These are phyloP conservation scores for Kryptolebias ocellatus DNA, from an alignment of 2,797 vertebrate genomes.

Conservation along the genomic window DNA sequence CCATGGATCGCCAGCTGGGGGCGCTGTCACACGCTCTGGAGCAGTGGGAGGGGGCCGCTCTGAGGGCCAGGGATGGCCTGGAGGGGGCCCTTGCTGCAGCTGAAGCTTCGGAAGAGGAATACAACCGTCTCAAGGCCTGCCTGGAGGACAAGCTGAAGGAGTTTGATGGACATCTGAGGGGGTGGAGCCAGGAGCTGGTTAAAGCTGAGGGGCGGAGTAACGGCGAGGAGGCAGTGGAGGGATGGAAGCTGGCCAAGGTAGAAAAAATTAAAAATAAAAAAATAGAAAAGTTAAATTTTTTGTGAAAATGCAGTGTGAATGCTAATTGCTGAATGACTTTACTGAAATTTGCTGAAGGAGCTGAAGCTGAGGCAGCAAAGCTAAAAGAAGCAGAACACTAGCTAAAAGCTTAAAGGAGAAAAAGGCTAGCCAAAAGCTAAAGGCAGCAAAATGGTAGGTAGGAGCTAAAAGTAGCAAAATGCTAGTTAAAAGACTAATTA, in stretches of 20 bases:
- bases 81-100: constrained; percentile 85
- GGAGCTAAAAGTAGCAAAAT: too few species aligned
- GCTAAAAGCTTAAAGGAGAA: too few species aligned
- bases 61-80: constrained; percentile 83
- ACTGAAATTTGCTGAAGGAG: too few species aligned
- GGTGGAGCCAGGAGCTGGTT: constrained; percentile 84
- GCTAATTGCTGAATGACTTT: too few species aligned
- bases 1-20: constrained; percentile 89
- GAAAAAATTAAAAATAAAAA: background rate
- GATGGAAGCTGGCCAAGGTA: constrained; percentile 90
- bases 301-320: too few species aligned
- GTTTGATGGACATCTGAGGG: constrained; percentile 81
- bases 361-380: too few species aligned
- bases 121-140: constrained; percentile 76
- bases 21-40: constrained; percentile 90
- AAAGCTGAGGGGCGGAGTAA: constrained; percentile 86
- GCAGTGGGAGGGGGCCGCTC: constrained; percentile 91
- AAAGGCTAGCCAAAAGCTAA: too few species aligned
- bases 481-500: too few species aligned
- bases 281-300: too few species aligned
- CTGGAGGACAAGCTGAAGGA: constrained; percentile 86
- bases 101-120: constrained; percentile 89
- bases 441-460: too few species aligned
- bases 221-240: constrained; percentile 86
- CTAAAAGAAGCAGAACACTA: too few species aligned